These are phyloP conservation scores for Ochotona curzoniae DNA, from an alignment of 2,113 vertebrate species.

Conservation along the genomic window DNA sequence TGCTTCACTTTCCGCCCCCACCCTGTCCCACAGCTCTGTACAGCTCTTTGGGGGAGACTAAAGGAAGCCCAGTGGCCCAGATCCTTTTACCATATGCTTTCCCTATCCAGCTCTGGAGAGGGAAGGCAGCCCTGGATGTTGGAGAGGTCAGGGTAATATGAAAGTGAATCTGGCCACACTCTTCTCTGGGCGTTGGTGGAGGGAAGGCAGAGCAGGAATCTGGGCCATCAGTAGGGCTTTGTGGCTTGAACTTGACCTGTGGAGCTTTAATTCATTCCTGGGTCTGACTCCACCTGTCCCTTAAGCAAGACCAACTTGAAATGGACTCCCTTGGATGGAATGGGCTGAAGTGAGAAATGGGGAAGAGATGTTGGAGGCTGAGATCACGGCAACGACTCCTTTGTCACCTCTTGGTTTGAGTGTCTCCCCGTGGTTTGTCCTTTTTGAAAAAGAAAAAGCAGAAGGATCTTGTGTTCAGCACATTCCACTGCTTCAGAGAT, in stretches of 20 bases:
- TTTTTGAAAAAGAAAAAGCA: not conserved
- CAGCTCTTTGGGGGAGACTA: not conserved
- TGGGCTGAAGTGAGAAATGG: not conserved
- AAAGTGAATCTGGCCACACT: not conserved
- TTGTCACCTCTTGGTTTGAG: fast-evolving
- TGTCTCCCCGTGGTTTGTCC: fast-evolving
- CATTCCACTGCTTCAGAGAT: not conserved
- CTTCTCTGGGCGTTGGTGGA: too few relatives aligned
- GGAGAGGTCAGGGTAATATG: not conserved
- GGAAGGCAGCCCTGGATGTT: fast-evolving
- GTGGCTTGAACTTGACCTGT: not conserved
- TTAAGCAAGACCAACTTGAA: not conserved
- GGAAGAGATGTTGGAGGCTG: not conserved
- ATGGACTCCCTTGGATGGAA: not conserved
- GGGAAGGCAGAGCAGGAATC: not conserved
- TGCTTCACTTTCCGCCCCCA: too few relatives aligned
- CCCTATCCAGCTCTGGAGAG: not conserved
- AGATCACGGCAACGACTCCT: fast-evolving
- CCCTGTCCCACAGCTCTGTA: too few relatives aligned
- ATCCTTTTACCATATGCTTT: not conserved
- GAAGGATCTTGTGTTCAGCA: not conserved
- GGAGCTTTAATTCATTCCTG: not conserved
- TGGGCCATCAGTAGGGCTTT: not conserved
- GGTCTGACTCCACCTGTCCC: not conserved
- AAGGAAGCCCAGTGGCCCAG: not conserved